Percentiles rank a stretch among this genome's conserved stretches.
Conservation (phyloP, 2,797 vertebrate species). For the Nannoperca australis region DNA sequence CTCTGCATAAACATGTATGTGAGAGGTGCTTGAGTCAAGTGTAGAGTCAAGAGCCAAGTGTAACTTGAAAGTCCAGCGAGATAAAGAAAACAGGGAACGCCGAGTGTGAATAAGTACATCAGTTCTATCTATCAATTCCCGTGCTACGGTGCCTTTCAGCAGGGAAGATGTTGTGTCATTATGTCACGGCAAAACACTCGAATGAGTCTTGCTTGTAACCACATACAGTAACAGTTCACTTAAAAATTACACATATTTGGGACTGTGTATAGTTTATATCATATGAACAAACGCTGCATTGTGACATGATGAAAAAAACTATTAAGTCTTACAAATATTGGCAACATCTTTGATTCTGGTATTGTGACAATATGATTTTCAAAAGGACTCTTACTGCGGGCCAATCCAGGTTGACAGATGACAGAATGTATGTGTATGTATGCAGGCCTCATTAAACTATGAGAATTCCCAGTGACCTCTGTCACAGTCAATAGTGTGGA, state of each 20-base stretch:
- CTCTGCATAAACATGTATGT: not conserved
- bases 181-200: not conserved
- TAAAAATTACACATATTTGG: not conserved
- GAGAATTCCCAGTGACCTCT: constrained; percentile 49
- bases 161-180: not conserved
- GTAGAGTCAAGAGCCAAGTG: constrained; percentile 3
- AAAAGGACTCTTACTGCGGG: not conserved
- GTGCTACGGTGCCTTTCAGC: not conserved
- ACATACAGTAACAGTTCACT: not conserved
- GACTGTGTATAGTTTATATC: not conserved
- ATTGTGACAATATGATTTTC: not conserved
- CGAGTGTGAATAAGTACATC: not conserved
- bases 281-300: not conserved
- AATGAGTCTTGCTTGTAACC: not conserved
- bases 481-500: constrained; percentile 40
- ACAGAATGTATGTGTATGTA: not conserved
- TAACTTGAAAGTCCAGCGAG: constrained; percentile 9
- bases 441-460: constrained; percentile 34
- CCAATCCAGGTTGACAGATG: constrained; percentile 5
- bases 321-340: not conserved
- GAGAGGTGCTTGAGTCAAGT: constrained; percentile 10
- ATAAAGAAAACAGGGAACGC: constrained; percentile 1
- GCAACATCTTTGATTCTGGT: not conserved
- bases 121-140: not conserved
- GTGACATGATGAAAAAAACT: not conserved